A percentile compares a stretch with the other conserved stretches of the same genome.
phyloP scores from a whole-genome alignment of 2,113 vertebrate genomes.

The Pteropus alecto region DNA sequence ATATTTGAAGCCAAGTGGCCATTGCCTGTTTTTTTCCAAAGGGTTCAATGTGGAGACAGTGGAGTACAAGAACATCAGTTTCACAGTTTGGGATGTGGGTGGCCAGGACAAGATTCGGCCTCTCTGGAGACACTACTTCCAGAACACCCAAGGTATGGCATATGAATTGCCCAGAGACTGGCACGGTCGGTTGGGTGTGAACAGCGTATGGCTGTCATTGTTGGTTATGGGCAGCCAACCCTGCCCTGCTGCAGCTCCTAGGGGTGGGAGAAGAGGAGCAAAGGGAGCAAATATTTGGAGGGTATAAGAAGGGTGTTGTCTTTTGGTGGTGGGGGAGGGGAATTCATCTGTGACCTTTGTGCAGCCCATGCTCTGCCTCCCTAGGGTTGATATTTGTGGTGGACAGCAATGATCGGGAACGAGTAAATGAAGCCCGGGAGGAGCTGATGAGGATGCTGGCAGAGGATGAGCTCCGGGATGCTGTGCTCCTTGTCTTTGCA shows the following conservation, averaged over 20 bases:
- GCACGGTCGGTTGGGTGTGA: background rate
- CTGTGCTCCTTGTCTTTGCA: constrained; percentile 95
- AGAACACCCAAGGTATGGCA: constrained; percentile 97
- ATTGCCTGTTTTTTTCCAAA: constrained; percentile 70
- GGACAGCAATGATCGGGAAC: constrained; percentile 97
- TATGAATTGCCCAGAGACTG: background rate
- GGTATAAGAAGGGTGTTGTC: background rate
- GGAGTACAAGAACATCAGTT: constrained; percentile 99
- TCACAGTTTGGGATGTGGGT: constrained; percentile 99
- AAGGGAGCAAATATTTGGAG: background rate
- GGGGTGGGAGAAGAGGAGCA: background rate
- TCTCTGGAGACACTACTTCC: constrained; percentile 99
- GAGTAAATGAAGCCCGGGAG: constrained; percentile 95
- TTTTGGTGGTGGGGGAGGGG: background rate
- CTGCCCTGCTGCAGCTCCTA: background rate
- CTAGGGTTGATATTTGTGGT: constrained; percentile 98
- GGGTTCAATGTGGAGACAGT: constrained; percentile 99
- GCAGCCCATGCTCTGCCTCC: background rate
- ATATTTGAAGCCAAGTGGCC: background rate
- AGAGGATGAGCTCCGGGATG: constrained; percentile 95
- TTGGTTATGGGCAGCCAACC: background rate
- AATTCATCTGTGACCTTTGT: background rate
- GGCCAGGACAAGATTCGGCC: constrained; percentile 99
- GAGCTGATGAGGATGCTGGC: constrained; percentile 98
- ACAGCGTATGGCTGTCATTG: background rate